Evolutionary conservation across 1,140 invertebrate genomes (phyloP).

Genomic region (Heliconius eleuchia): DNA sequence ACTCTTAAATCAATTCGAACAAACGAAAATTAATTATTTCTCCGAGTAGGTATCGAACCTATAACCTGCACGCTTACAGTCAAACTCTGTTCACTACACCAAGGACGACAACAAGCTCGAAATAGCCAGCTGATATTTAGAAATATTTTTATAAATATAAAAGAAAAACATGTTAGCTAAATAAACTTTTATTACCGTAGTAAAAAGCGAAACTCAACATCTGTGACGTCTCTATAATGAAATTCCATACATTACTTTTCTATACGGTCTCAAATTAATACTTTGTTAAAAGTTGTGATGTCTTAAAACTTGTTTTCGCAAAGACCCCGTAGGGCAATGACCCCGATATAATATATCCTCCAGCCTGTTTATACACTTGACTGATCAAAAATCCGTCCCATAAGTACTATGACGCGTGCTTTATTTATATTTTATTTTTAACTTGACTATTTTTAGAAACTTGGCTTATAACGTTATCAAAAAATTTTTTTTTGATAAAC

Average conservation of each 20-base stretch:
- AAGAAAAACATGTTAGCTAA: background rate
- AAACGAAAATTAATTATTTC: no score
- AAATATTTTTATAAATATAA: background rate
- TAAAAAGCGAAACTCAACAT: background rate
- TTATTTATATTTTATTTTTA: background rate
- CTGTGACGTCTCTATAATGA: background rate
- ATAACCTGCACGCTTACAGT: no score
- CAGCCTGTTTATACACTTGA: background rate
- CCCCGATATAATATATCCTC: background rate
- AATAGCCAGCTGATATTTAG: background rate
- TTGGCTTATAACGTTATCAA: no score
- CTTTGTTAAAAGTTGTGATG: background rate
- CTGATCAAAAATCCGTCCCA: background rate
- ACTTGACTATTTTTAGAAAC: no score
- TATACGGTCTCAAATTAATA: slow-evolving; percentile 5
- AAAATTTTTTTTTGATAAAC: no score
- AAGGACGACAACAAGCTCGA: background rate
- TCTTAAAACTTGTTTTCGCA: background rate
- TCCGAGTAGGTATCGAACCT: no score
- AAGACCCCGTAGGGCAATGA: background rate
- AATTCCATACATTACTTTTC: background rate
- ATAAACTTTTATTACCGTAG: background rate
- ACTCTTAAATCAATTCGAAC: no score
- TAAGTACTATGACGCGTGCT: background rate
- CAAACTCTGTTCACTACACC: no score